Evolutionary conservation across 2,888 invertebrate genomes (phyloP).

Genomic region (Eilema griseolum): DNA sequence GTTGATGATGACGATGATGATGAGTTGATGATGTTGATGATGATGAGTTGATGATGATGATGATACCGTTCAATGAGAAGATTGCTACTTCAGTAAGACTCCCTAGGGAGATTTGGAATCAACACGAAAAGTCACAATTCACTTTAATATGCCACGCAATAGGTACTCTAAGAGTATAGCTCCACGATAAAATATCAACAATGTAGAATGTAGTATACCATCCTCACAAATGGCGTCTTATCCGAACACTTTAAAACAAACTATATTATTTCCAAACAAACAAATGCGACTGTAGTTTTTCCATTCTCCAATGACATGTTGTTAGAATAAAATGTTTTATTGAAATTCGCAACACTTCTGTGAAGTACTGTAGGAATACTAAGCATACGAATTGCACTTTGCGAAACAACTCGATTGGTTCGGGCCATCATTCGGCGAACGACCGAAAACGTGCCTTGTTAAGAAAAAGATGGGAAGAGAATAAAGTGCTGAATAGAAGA

Average conservation of each 20-base stretch:
- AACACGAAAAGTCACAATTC: no score
- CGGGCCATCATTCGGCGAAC: conserved; percentile 26
- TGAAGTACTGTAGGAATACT: conserved; percentile 36
- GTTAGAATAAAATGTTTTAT: conserved; percentile 26
- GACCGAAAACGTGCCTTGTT: conserved; percentile 14
- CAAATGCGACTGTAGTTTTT: conserved; percentile 3
- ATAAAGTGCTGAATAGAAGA: not conserved
- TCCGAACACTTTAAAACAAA: not conserved
- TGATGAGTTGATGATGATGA: no score
- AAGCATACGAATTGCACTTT: conserved; percentile 31
- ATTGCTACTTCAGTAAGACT: no score
- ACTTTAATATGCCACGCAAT: no score
- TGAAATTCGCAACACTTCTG: conserved; percentile 33
- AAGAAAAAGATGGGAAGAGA: not conserved
- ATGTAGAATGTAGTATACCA: not conserved
- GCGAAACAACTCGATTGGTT: conserved; percentile 34
- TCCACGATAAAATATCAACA: not conserved
- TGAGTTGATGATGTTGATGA: no score
- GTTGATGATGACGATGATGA: no score
- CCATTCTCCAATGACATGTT: conserved; percentile 5
- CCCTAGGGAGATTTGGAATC: no score
- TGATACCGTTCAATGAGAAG: no score
- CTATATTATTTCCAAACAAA: conserved; percentile 12
- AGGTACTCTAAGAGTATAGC: not conserved
- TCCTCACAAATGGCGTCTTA: not conserved